These are phyloP conservation scores for Steinernema hermaphroditum DNA, from an alignment of 2,888 invertebrate species.

Conservation along the genomic window DNA sequence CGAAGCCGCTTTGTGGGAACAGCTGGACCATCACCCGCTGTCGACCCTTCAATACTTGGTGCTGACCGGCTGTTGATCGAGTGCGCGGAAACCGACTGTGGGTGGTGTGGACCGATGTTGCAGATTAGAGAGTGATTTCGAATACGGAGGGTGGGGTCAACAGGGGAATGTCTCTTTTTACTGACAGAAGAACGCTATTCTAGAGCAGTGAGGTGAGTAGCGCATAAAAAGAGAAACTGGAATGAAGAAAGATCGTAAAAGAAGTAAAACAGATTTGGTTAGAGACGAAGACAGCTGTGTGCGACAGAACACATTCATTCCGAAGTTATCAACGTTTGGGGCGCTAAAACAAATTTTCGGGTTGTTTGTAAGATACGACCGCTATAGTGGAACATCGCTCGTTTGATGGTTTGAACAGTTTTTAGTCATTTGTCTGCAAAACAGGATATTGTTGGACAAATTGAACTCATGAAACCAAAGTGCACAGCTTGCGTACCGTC, in stretches of 20 bases:
- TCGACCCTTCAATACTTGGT: neutral
- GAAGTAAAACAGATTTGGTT: neutral
- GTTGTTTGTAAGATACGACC: too few relatives aligned
- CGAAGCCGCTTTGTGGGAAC: constrained; percentile 24
- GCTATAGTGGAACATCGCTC: too few relatives aligned
- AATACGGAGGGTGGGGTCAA: neutral
- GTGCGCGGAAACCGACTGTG: constrained; percentile 10
- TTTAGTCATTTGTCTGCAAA: too few relatives aligned
- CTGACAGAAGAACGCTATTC: neutral
- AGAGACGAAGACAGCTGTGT: too few relatives aligned
- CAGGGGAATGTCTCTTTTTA: constrained; percentile 1
- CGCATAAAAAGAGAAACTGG: neutral
- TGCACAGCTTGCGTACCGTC: too few relatives aligned
- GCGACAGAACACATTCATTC: too few relatives aligned
- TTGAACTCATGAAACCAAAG: too few relatives aligned
- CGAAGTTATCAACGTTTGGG: too few relatives aligned
- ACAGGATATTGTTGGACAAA: too few relatives aligned
- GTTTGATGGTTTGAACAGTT: too few relatives aligned
- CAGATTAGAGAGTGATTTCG: neutral
- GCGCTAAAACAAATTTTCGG: too few relatives aligned
- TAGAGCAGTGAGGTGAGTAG: constrained; percentile 13
- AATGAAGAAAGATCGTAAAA: constrained; percentile 12
- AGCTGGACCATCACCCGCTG: neutral
- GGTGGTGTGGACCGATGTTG: neutral
- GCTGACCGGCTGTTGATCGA: constrained; percentile 16